Percentiles rank a stretch among this genome's conserved stretches.
phyloP scores from a whole-genome alignment of 1,140 invertebrate species.

The Anoplophora glabripennis region DNA sequence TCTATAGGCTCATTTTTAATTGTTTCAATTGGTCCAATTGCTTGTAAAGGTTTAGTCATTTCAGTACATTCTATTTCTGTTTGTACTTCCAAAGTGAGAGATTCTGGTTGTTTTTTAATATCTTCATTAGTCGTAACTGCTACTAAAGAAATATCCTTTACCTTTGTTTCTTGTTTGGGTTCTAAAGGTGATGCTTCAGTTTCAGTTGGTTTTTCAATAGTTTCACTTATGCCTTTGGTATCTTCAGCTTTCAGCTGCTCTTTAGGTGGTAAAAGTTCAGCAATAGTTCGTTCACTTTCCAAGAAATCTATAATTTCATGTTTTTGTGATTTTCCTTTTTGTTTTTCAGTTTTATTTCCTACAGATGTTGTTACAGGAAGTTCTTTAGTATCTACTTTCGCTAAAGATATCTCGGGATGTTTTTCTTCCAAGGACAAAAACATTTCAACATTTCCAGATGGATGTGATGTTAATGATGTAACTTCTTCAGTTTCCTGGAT shows the following conservation, averaged over 20 bases:
- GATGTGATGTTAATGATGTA: slow-evolving; percentile 11
- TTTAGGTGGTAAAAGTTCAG: too few species aligned
- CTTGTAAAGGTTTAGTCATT: neutral
- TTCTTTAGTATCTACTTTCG: neutral
- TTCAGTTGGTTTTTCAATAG: slow-evolving; percentile 7
- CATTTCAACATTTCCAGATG: slow-evolving; percentile 27
- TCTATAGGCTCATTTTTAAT: slow-evolving; percentile 21
- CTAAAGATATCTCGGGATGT: slow-evolving; percentile 8
- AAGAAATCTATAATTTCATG: slow-evolving; percentile 22
- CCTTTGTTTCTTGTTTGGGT: neutral
- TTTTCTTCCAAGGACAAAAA: slow-evolving; percentile 28
- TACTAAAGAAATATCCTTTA: neutral
- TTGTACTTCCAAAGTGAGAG: neutral
- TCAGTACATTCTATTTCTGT: neutral
- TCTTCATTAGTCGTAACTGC: neutral
- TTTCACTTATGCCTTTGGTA: neutral
- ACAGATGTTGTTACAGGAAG: neutral
- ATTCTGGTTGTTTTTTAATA: neutral
- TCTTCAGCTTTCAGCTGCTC: too few species aligned
- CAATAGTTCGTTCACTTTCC: slow-evolving; percentile 14
- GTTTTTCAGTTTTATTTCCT: neutral
- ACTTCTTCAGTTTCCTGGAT: slow-evolving; percentile 12
- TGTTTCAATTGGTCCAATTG: neutral
- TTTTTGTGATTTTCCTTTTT: neutral
- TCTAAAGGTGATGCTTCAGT: slow-evolving; percentile 2